A percentile compares a stretch with the other conserved stretches of the same genome.
These are phyloP conservation scores for Sander lucioperca DNA, from an alignment of 2,113 vertebrate species.

Conservation along the genomic window DNA sequence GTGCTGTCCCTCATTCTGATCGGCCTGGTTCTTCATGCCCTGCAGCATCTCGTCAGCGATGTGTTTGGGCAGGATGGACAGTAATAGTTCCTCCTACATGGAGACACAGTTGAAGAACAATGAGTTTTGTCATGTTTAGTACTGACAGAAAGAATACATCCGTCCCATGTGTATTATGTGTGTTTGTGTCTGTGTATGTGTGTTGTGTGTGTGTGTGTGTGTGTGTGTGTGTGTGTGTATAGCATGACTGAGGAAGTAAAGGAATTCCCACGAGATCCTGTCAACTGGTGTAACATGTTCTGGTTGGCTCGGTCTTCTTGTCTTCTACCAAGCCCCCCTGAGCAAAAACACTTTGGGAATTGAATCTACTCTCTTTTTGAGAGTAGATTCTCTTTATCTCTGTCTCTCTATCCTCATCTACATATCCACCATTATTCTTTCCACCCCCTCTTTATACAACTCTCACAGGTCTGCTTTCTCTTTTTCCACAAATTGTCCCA, in stretches of 20 bases:
- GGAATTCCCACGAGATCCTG: conserved; percentile 51
- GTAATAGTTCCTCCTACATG: conserved; percentile 91
- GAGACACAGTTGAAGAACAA: conserved; percentile 25
- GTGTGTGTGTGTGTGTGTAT: conserved; percentile 2
- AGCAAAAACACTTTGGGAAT: conserved; percentile 55
- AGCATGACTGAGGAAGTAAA: conserved; percentile 22
- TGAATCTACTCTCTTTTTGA: conserved; percentile 10
- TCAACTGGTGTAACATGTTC: conserved; percentile 47
- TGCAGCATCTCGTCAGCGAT: conserved; percentile 98
- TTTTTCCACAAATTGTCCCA: conserved; percentile 38
- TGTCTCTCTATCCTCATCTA: background rate
- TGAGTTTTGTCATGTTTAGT: background rate
- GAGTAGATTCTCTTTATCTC: too few species aligned
- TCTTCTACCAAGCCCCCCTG: conserved; percentile 36
- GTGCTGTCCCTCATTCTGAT: conserved; percentile 92
- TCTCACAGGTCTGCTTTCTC: conserved; percentile 24
- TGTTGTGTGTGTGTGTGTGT: conserved; percentile 1
- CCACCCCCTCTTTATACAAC: background rate
- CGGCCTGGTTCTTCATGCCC: conserved; percentile 94
- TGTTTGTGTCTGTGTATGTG: background rate
- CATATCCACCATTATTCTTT: conserved; percentile 5
- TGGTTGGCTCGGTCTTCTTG: conserved; percentile 41
- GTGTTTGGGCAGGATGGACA: conserved; percentile 97
- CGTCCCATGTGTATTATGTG: background rate
- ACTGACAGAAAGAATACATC: background rate